Evolutionary conservation across 2,797 vertebrate genomes (phyloP), one percentile per base, ranked within the genome.

Genomic region (Pyrocephalus nanus): DNA sequence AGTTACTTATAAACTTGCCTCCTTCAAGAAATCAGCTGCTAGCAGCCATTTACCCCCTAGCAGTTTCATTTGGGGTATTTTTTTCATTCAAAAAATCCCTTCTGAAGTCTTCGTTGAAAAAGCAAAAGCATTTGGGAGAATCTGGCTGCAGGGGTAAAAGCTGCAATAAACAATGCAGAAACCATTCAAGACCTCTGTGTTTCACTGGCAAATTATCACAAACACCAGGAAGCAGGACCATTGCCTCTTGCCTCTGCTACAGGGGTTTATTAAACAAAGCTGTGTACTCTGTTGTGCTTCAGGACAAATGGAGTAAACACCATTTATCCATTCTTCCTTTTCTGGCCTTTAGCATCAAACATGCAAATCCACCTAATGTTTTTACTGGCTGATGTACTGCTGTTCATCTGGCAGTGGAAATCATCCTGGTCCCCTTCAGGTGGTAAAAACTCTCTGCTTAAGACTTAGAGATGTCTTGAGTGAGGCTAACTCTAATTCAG

Each of bases 151-250:
- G 58, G 36, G n/a, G 20, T 55, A 73, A 78, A 72, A 85, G 20
- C 55, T 70, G 20, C 29, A 62, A 67, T 55, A 93, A 93, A 45
- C 29, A 62, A 27, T 21, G 32, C 13, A 29, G 36, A 66, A 76
- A 64, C 25, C 17, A 36, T 12, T 27, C 0, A 0, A 77, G 42
- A 51, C 21, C 11, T 71, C 40, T 55, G 2, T 30, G 12, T 71
- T 95, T 92, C 36, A 30, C 5, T 47, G 77, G 23, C 57, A 82
- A 64, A 61, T 86, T 67, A 58, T 29, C 58, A 55, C 48, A 55
- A 61, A 15, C 21, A 21, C 29, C 8, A 30, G 51, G 19, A 82
- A 50, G 20, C 27, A 71, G 43, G 43, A 65, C 47, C 20, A 27
- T 42, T 3, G 11, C 51, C 54, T 86, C 53, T 78, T 3, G 10